Evolutionary conservation across 2,113 vertebrate species (phyloP), one percentile per base, ranked within the genome.

Genomic region (Orthonyx spaldingii): DNA sequence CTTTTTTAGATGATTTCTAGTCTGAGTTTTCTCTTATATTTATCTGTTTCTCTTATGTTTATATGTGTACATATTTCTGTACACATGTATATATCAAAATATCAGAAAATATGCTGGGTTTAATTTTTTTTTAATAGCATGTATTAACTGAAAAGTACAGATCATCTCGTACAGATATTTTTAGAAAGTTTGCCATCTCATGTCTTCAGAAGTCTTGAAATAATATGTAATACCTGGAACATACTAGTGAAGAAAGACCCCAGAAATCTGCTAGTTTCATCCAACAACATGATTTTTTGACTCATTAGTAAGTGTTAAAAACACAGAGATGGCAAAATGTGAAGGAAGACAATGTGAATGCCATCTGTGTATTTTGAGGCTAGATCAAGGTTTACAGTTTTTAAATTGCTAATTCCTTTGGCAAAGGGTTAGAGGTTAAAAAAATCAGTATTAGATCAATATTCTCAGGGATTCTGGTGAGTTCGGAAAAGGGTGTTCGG

Each of bases 321-420:
- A 66, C 47, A 70, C 47, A 71, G 91, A 59, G 32, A 44, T 89
- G 80, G 41, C 81, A 94, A 92, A 95, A 92, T 60, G 28, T 86
- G 80, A 93, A 84, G 75, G 76, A 57, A 68, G 86, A 30, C 59
- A 93, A 70, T 89, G n/a, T n/a, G n/a, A n/a, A n/a, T 84, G 50
- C 72, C 72, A 77, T 81, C 87, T 93, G 64, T 72, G 50, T 63
- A 28, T 89, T 95, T 92, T 86, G 72, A 64, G 77, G 39, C 60
- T 95, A 50, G 63, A 92, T 88, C 66, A 88, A 93, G 30, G 47
- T 84, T 95, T 83, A 52, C 23, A 53, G 41, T 71, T 95, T 84
- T 86, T 72, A 55, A 90, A 80, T 88, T 90, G 50, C 42, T 65
- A 80, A 85, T 83, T 88, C 50, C n/a, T 88, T 93, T 95, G 71